Evolutionary conservation across 2,888 invertebrate species (phyloP), one percentile per base, ranked within the genome.

Genomic region (Rhagonycha fulva): DNA sequence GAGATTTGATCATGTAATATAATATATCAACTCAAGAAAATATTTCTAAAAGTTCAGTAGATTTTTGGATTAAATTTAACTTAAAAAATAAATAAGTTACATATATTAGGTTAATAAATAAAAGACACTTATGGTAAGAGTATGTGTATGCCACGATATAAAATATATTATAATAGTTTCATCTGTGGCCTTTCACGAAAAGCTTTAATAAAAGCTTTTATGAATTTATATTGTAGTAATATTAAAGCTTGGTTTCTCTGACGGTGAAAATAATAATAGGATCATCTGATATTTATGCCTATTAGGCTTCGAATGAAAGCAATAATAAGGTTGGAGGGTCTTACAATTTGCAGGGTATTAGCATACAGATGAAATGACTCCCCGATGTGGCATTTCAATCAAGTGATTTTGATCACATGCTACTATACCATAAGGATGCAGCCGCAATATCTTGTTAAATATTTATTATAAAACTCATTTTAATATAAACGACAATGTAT

Each of bases 321-420:
- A 76, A 76, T 80, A 80, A 79, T 79, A 77, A 74, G 77, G 75
- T 70, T 71, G 70, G 75, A 76, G 80, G 79, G 80, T 77, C 67
- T 70, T 62, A 74, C 76, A 80, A 81, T 81, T 81, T 81, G 77
- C 74, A 76, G 74, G 69, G 78, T 75, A 81, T 81, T 81, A 80
- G 79, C 81, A 81, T 81, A 81, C 80, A 81, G 79, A 81, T 81
- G 81, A 78, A 79, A 81, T 76, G 77, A 72, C 77, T 79, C 79
- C 77, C 79, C 75, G 73, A 77, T 68, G 77, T 70, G 75, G 75
- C 66, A 73, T 73, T 76, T 77, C 77, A 72, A 77, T 77, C 68
- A 70, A 73, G 75, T 75, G 77, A 77, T 77, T 77, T 73, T 77
- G 77, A 77, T 77, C 77, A 75, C 75, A 75, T 68, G 77, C 75